phyloP scores from a whole-genome alignment of 2,113 vertebrate species.

The Oreochromis tanganicae region DNA sequence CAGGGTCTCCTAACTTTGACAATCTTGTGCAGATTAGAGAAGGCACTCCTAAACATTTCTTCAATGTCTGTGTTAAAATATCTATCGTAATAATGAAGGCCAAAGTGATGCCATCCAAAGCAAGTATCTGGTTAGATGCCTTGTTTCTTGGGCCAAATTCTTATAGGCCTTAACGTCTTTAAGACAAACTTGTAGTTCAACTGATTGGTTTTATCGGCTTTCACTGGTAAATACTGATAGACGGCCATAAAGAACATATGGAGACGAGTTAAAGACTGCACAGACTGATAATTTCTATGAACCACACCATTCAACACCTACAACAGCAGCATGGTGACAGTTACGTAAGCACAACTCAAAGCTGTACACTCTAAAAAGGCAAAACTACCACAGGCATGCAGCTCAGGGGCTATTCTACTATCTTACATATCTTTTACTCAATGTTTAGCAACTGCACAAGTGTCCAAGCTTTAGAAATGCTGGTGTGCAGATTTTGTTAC shows the following conservation, averaged over 20 bases:
- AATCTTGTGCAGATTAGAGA: background rate
- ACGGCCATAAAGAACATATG: background rate
- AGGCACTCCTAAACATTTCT: background rate
- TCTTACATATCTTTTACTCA: background rate
- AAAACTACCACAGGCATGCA: background rate
- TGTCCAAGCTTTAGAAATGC: background rate
- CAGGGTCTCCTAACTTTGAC: background rate
- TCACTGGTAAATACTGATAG: background rate
- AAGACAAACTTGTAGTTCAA: background rate
- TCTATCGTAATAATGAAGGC: background rate
- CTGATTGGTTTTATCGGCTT: background rate
- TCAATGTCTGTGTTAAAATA: background rate
- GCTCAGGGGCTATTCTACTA: background rate
- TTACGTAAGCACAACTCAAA: background rate
- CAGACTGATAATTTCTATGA: background rate
- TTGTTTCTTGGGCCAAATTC: background rate
- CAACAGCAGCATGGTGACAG: background rate
- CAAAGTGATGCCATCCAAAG: background rate
- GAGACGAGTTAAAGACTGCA: background rate
- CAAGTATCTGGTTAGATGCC: background rate
- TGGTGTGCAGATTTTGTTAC: background rate
- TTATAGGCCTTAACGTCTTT: background rate
- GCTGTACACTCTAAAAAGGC: background rate
- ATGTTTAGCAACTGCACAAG: background rate
- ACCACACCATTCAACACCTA: background rate